A percentile compares a stretch with the other conserved stretches of the same genome.
These are phyloP conservation scores for Oligia latruncula DNA, from an alignment of 2,888 invertebrate species.

Conservation along the genomic window DNA sequence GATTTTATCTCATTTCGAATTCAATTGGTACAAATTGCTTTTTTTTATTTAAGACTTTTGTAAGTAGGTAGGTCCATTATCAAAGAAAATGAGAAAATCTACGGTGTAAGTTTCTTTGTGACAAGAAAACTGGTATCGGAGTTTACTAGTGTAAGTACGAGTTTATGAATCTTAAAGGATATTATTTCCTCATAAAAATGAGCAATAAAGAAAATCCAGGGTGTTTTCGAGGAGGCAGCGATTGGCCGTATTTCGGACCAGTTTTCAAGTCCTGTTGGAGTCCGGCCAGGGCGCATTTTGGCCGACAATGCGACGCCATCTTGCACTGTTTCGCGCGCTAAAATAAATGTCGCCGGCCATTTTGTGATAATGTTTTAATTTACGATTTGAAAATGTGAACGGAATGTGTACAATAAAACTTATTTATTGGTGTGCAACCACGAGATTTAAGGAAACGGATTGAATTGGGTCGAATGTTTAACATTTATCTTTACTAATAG, in stretches of 20 bases:
- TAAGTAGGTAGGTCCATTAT: background rate
- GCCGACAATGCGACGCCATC: slow-evolving; percentile 71
- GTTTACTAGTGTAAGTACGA: background rate
- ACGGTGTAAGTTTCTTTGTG: background rate
- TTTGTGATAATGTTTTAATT: slow-evolving; percentile 50
- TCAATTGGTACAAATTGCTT: slow-evolving; percentile 5
- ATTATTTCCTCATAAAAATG: slow-evolving; percentile 44
- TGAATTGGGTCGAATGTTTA: slow-evolving; percentile 14
- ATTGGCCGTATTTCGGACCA: slow-evolving; percentile 70
- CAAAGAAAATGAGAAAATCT: background rate
- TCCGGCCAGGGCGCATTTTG: slow-evolving; percentile 70
- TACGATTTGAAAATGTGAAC: slow-evolving; percentile 47
- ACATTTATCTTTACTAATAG: slow-evolving; percentile 12
- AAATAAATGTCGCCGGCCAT: slow-evolving; percentile 59
- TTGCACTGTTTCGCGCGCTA: slow-evolving; percentile 66
- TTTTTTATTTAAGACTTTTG: background rate
- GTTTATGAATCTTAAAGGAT: slow-evolving; percentile 40
- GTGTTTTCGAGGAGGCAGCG: slow-evolving; percentile 58
- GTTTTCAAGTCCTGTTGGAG: slow-evolving; percentile 70
- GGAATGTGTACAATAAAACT: slow-evolving; percentile 25
- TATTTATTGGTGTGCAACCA: slow-evolving; percentile 26
- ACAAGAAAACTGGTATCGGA: background rate
- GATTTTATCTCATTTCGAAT: slow-evolving; percentile 21
- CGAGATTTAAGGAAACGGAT: slow-evolving; percentile 19
- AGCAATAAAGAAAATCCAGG: slow-evolving; percentile 57